Evolutionary conservation across 2,113 vertebrate species (phyloP), one percentile per base, ranked within the genome.

Genomic region (Peucedramus taeniatus): DNA sequence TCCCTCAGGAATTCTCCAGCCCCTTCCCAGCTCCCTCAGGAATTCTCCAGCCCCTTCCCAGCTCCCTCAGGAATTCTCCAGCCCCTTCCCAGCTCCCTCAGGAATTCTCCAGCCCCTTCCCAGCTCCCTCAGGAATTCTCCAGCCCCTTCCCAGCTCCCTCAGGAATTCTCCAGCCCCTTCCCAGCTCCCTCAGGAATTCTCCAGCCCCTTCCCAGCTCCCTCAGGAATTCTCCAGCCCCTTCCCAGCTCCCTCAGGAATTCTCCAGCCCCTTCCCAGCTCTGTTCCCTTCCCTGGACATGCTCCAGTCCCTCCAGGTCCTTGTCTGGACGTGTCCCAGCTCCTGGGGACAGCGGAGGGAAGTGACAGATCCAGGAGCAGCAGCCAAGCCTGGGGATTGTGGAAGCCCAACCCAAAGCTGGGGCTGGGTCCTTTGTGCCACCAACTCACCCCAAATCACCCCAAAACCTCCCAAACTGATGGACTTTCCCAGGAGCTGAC

Each of bases 381-480:
- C 7, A 49, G 31, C 60, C n/a, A 37, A 53, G 26, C 54, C 42
- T 37, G 54, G 26, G 24, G 8, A 31, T 15, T 31, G 42, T 24
- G 54, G 42, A 17, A 39, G 42, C 2, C 26, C 4, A 31, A 33
- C 28, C 35, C 35, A 33, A 40, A 61, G 7, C 50, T 30, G 14
- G 31, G 11, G 14, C 28, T 30, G 6, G 2, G 5, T 39, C 45
- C 23, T 65, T 19, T 28, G 26, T 51, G 33, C 45, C 79, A 42
- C 45, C 60, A 44, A 3, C 8, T 13, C 4, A 1, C 6, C 23
- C 24, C 12, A 61, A 31, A 11, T 3, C 16, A 64, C 44, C 15
- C n/a, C 49, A 37, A 27, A 15, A 7, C 1, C 5, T 4, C 44
- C 7, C 50, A 22, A 3, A 11, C 1, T 28, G 20, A 5, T 5